Conservation (phyloP, 1,140 invertebrate species). For the Babylonia areolata region DNA sequence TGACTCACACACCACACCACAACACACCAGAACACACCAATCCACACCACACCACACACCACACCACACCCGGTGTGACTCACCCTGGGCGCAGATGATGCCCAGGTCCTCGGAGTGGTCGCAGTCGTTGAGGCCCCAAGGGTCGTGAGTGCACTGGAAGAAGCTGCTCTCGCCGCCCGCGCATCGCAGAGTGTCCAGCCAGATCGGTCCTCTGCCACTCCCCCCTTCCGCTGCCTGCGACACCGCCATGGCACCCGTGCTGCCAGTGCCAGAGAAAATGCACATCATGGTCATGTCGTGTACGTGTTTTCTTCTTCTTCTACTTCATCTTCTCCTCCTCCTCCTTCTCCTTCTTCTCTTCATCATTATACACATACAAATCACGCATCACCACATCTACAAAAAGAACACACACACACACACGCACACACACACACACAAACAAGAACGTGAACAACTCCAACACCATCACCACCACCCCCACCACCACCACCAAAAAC, state of each 20-base stretch:
- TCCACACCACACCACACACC: no score
- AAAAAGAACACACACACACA: neutral
- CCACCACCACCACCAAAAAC: no score
- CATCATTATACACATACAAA: no score
- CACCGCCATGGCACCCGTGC: constrained; percentile 30
- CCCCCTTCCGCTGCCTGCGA: neutral
- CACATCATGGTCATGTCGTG: no score
- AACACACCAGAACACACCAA: no score
- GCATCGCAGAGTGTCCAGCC: constrained; percentile 84
- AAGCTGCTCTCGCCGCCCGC: constrained; percentile 82
- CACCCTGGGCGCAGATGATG: constrained; percentile 78
- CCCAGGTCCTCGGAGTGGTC: constrained; percentile 85
- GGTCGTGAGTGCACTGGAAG: constrained; percentile 80
- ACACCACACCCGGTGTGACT: neutral
- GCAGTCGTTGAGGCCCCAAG: constrained; percentile 82
- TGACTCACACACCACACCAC: neutral
- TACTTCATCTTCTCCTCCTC: no score
- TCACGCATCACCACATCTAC: neutral
- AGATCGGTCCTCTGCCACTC: constrained; percentile 80
- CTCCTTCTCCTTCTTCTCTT: no score
- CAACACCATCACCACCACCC: no score
- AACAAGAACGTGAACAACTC: no score
- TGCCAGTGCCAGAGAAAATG: neutral
- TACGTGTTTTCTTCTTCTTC: no score
- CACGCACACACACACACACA: neutral